Base-by-base conservation (phyloP, 2,888 invertebrate genomes). In the Synergus laeviventris region DNA sequence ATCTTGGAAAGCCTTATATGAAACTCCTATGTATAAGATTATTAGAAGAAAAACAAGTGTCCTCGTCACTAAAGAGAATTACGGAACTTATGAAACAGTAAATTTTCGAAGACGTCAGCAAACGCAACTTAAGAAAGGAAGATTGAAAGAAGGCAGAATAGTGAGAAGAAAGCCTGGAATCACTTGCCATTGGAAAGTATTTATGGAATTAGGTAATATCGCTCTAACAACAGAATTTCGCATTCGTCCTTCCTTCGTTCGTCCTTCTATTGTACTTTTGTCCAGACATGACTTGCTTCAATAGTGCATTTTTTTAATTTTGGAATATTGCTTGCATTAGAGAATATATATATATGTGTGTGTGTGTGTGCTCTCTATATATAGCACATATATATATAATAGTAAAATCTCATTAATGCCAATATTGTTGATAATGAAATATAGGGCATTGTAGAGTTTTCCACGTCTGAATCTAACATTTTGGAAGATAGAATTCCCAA, bases 201-300 rank as follows among this genome's bases (percentile, higher is more conserved):
- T 70, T 70, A 70, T 70, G 70, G 31, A 49, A 70, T 70, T 70
- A 49, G 49, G 70, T 70, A 49, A 70, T 70, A 70, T 24, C 70
- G 70, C 45, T 49, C 49, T 70, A 70, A 49, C 49, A n/a, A 70
- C 45, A 31, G 31, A 70, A 1, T 74, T 74, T 74, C 64, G 64
- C 66, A 54, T 70, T 76, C 70, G 56, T 73, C 39, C 61, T 38
- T 79, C 64, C 73, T 61, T 54, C 78, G 54, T 61, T 54, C 78
- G 54, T 76, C 54, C 42, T 66, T 64, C 75, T 39, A 39, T 74
- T 60, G 74, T 74, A 56, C 74, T 59, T 60, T 59, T 74, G 74
- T 56, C 54, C 39, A 24, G 38, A 56, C 24, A 39, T 74, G 56
- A 56, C 24, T 45, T 66, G 73, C 39, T 39, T 3, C 73, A 38